phyloP scores from a whole-genome alignment of 1,140 invertebrate species.

The Magallana gigas region DNA sequence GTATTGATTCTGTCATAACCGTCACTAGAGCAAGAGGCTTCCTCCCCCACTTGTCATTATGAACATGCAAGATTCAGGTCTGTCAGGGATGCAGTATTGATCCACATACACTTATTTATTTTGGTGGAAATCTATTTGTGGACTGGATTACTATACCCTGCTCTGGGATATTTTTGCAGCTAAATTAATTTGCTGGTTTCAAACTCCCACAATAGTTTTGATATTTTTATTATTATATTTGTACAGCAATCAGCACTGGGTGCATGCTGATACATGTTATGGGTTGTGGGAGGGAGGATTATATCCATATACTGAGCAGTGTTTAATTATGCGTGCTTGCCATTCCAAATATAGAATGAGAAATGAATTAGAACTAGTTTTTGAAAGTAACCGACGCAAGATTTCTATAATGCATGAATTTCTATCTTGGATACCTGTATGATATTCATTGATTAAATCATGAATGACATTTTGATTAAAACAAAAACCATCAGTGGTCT shows the following conservation, averaged over 20 bases:
- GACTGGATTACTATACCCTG: neutral
- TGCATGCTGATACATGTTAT: neutral
- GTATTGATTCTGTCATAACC: constrained; percentile 27
- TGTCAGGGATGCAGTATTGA: neutral
- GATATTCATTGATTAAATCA: too few relatives aligned
- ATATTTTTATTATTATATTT: neutral
- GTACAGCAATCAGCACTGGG: neutral
- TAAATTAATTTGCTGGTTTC: constrained; percentile 18
- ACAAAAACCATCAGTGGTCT: too few relatives aligned
- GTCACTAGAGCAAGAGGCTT: neutral
- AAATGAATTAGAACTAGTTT: too few relatives aligned
- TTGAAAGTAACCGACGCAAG: too few relatives aligned
- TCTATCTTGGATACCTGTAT: too few relatives aligned
- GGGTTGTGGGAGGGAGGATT: neutral
- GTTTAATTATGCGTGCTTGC: too few relatives aligned
- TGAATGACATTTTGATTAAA: too few relatives aligned
- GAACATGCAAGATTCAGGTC: constrained; percentile 21
- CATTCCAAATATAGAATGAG: too few relatives aligned
- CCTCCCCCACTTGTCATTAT: constrained; percentile 23
- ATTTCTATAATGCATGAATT: too few relatives aligned
- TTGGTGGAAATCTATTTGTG: neutral
- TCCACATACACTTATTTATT: neutral
- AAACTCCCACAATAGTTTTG: neutral
- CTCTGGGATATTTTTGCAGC: neutral
- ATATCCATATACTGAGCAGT: neutral